Evolutionary conservation across 2,888 invertebrate genomes (phyloP).

Genomic region (Leptopilina syphax): DNA sequence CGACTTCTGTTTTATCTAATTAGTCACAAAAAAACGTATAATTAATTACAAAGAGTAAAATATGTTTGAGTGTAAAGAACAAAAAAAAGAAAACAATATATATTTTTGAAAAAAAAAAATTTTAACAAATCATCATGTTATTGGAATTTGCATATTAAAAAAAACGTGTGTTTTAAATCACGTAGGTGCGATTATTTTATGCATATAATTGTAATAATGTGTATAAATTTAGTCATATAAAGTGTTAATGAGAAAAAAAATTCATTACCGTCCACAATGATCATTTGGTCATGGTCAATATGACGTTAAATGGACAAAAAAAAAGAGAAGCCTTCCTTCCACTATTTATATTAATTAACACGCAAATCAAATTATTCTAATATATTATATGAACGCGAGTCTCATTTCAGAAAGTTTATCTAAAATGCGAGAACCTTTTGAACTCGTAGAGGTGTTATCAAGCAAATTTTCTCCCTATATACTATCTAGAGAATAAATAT

Average conservation of each 20-base stretch:
- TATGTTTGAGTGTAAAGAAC: too few relatives aligned
- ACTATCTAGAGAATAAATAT: neutral
- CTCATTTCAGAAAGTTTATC: slow-evolving; percentile 23
- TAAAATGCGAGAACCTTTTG: slow-evolving; percentile 20
- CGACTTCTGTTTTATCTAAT: too few relatives aligned
- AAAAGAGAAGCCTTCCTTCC: neutral
- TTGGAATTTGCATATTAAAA: neutral
- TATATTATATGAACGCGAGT: neutral
- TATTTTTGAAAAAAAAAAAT: too few relatives aligned
- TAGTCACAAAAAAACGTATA: too few relatives aligned
- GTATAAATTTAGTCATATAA: slow-evolving; percentile 11
- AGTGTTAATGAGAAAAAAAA: neutral
- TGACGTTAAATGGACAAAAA: neutral
- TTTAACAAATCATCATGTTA: too few relatives aligned
- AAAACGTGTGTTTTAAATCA: neutral
- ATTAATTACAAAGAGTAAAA: too few relatives aligned
- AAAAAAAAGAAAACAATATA: neutral
- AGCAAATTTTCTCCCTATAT: slow-evolving; percentile 3
- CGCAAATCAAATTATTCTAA: neutral
- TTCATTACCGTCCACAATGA: neutral
- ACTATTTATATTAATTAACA: neutral
- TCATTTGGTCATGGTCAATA: slow-evolving; percentile 11
- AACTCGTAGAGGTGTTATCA: slow-evolving; percentile 17
- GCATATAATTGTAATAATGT: neutral
- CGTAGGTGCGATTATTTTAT: slow-evolving; percentile 2